phyloP scores from a whole-genome alignment of 2,888 invertebrate species.

The Catonia carolina region DNA sequence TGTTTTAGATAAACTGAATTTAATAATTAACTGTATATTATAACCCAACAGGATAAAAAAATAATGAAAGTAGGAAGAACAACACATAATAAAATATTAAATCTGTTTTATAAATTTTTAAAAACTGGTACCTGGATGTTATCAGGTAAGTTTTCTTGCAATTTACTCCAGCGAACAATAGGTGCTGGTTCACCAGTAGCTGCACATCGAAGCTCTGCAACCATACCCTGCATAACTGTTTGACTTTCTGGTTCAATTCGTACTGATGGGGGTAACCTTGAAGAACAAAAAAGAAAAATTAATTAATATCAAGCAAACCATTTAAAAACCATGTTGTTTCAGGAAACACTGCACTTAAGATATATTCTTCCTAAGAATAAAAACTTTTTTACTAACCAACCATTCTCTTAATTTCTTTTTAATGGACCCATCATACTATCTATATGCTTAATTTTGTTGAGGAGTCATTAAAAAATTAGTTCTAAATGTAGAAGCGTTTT shows the following conservation, averaged over 20 bases:
- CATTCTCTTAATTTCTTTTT: no score
- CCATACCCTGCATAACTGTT: slow-evolving; percentile 58
- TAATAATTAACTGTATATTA: background rate
- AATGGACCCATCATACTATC: no score
- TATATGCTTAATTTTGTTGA: no score
- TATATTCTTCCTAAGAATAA: no score
- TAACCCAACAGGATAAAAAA: background rate
- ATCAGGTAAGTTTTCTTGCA: slow-evolving; percentile 42
- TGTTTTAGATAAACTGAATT: slow-evolving; percentile 23
- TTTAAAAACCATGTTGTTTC: background rate
- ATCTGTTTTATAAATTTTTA: slow-evolving; percentile 8
- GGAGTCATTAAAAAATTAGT: no score
- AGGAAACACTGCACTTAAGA: no score
- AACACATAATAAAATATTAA: no score
- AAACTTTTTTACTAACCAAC: no score
- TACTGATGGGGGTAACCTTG: slow-evolving; percentile 47
- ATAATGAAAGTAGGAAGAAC: no score
- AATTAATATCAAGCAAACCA: no score
- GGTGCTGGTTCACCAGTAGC: slow-evolving; percentile 69
- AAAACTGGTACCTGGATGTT: slow-evolving; percentile 31
- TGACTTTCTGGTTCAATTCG: slow-evolving; percentile 56
- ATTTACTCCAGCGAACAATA: slow-evolving; percentile 75
- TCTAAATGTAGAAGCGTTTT: no score
- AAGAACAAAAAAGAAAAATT: no score
- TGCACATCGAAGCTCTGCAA: slow-evolving; percentile 65